Evolutionary conservation across 2,797 vertebrate genomes (phyloP), one percentile per base, ranked within the genome.

Genomic region (Iguana delicatissima): DNA sequence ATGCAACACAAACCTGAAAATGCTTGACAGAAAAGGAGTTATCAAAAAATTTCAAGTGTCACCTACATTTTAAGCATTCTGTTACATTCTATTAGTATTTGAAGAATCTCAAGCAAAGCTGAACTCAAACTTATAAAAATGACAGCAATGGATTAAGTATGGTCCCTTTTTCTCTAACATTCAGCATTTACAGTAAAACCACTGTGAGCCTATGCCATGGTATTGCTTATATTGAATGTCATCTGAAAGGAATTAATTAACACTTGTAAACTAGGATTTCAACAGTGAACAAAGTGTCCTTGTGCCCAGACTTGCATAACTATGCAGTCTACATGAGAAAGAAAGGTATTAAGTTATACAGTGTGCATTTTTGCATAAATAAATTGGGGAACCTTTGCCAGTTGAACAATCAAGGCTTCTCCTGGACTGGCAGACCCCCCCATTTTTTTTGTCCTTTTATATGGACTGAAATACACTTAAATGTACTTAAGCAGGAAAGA

Each of bases 21-120:
- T 5, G 50, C 20, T 62, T 92, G 82, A 90, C 74, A 90, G 57
- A 12, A 59, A 90, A 14, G 32, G 0, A 22, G 42, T 1, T 13
- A 13, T 2, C 2, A 16, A 67, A 20, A 18, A 13, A 46, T 18
- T 62, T 29, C n/a, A 74, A 8, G 79, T 64, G 79, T 80, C 35
- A 52, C 38, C 46, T 62, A 32, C 0, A 0, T 18, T 80, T 77
- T 26, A 79, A 62, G 0, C 0, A 38, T 35, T 46, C 0, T 0
- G 22, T 91, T 3, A 86, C 24, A 46, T 59, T 12, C 35, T 46
- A 16, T 57, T 84, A n/a, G 18, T 0, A 42, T 13, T 38, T 64
- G 24, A 8, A 24, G 32, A 24, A 29, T 38, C 24, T 73, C 29
- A 35, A 24, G 55, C 29, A n/a, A 62, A 55, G 42, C 0, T 0